Evolutionary conservation across 2,113 vertebrate genomes (phyloP), one percentile per base, ranked within the genome.

Genomic region (Chaetodon trifascialis): DNA sequence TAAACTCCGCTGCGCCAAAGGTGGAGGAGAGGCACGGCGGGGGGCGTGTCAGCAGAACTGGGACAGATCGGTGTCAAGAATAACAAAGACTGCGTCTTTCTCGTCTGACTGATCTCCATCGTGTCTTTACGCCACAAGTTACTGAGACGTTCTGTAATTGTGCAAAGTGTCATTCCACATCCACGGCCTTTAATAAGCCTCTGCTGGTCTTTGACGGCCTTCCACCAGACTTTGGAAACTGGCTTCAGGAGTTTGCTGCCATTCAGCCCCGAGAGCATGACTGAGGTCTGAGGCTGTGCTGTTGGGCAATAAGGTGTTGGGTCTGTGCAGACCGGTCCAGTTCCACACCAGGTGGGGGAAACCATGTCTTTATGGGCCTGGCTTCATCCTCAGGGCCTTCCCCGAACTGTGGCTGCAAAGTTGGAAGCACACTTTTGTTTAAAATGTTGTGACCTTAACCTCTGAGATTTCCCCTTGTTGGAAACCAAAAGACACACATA

Each of bases 51-150:
- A 76, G 78, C 82, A 85, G 42, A 85, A 79, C 76, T 47, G 60
- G 73, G 80, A 82, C 72, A 78, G 84, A 76, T 82, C 55, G 68
- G 80, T 73, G 87, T 81, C 70, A 63, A 69, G 74, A 86, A 80
- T 73, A 83, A 79, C 73, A 71, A 73, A 42, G 14, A 25, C 63
- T 56, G 73, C 23, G 42, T 38, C 52, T 79, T 44, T 54, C 30
- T 59, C 38, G 40, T 81, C 76, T 55, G 46, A 66, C 65, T 34
- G 60, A 36, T 67, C 1, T 3, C 7, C 30, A 67, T 69, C 36
- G 52, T 2, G 67, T 73, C 36, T 79, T 65, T 60, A 19, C 38
- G 10, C 30, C 74, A 5, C 74, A 42, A 4, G 4, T 51, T 54
- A 55, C 64, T n/a, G 6, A 7, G 44, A n/a, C 34, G 60, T 76